A percentile compares a stretch with the other conserved stretches of the same genome.
Conservation (phyloP, 2,888 invertebrate genomes). For the Melikaiella ostensackeni region DNA sequence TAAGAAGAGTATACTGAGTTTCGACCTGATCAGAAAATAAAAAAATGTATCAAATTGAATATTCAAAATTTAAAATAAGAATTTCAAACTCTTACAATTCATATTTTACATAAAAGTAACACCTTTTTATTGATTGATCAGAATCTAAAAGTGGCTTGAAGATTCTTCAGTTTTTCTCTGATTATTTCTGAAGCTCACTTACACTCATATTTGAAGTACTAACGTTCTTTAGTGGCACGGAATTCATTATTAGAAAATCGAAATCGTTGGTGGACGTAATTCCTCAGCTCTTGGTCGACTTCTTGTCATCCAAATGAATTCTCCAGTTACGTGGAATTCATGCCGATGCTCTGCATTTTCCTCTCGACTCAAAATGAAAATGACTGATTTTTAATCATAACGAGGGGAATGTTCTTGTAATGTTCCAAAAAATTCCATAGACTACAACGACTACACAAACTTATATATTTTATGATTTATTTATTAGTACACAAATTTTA, state of each 20-base stretch:
- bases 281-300: slow-evolving; percentile 21
- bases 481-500: no score
- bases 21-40: no score
- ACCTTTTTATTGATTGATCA: no score
- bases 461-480: neutral
- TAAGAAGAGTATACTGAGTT: no score
- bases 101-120: no score
- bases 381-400: neutral
- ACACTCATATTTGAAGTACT: slow-evolving; percentile 10
- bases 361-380: neutral
- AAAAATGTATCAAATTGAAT: no score
- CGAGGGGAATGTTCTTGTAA: neutral
- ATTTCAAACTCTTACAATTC: no score
- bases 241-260: slow-evolving; percentile 10
- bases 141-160: neutral
- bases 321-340: slow-evolving; percentile 29
- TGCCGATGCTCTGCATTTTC: slow-evolving; percentile 19
- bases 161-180: neutral
- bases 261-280: neutral
- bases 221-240: neutral
- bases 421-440: neutral
- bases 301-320: slow-evolving; percentile 22
- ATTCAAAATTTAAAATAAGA: no score
- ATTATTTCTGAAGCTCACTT: slow-evolving; percentile 3
- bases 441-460: neutral